phyloP scores from a whole-genome alignment of 2,797 vertebrate genomes.

The Pogonophryne albipinna region DNA sequence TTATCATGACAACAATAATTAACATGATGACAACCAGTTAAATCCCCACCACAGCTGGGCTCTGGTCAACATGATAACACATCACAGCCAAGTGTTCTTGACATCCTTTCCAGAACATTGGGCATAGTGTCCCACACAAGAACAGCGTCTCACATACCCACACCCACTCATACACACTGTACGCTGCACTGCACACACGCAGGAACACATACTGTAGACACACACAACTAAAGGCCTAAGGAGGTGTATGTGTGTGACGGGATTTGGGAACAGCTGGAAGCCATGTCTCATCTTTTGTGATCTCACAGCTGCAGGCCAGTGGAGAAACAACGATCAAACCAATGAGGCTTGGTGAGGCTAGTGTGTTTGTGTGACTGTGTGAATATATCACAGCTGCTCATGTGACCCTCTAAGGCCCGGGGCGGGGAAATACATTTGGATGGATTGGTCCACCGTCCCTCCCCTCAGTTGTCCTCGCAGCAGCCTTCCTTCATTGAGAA shows the following conservation, averaged over 20 bases:
- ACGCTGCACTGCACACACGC: conserved; percentile 13
- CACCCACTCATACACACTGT: neutral
- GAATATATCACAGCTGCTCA: conserved; percentile 53
- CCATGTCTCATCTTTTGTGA: conserved; percentile 70
- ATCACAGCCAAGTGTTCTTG: conserved; percentile 73
- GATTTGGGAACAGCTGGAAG: conserved; percentile 67
- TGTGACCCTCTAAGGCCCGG: conserved; percentile 53
- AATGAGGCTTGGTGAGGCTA: conserved; percentile 45
- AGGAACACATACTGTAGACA: conserved; percentile 20
- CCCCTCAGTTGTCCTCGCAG: conserved; percentile 38
- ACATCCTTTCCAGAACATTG: conserved; percentile 71
- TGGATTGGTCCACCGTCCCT: conserved; percentile 43
- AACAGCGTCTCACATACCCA: conserved; percentile 21
- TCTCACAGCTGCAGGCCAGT: conserved; percentile 63
- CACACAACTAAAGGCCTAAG: conserved; percentile 36
- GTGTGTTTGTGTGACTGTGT: conserved; percentile 29
- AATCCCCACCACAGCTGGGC: conserved; percentile 73
- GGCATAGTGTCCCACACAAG: conserved; percentile 52
- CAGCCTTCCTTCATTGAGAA: conserved; percentile 61
- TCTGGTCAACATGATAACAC: conserved; percentile 73
- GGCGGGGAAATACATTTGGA: conserved; percentile 32
- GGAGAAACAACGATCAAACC: conserved; percentile 60
- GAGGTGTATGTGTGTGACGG: conserved; percentile 60
- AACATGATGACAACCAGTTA: conserved; percentile 76
- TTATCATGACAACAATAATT: conserved; percentile 78